phyloP scores from a whole-genome alignment of 1,140 invertebrate genomes.

The Geopemphigus sp. region DNA sequence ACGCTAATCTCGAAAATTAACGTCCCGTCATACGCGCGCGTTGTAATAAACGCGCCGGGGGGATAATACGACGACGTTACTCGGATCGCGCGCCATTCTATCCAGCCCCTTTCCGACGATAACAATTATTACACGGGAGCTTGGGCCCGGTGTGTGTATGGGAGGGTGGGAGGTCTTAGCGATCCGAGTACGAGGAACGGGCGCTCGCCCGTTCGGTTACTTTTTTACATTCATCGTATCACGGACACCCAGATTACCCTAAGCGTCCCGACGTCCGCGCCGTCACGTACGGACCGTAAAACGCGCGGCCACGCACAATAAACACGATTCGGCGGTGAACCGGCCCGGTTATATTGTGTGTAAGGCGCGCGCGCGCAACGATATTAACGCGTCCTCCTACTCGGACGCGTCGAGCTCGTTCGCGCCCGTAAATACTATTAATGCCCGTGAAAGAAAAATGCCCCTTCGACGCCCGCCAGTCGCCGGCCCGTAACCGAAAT shows the following conservation, averaged over 20 bases:
- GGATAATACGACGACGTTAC: no score
- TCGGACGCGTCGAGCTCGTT: conserved; percentile 9
- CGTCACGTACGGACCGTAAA: conserved; percentile 46
- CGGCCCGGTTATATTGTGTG: conserved; percentile 1
- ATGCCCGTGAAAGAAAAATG: conserved; percentile 39
- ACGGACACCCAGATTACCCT: conserved; percentile 48
- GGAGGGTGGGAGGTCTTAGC: no score
- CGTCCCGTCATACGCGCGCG: no score
- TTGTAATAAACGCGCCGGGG: no score
- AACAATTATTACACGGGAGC: no score
- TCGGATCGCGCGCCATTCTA: no score
- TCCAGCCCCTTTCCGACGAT: no score
- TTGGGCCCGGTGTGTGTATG: no score
- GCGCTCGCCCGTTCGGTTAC: no score
- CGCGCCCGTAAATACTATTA: not conserved
- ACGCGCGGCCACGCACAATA: conserved; percentile 39
- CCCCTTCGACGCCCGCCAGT: not conserved
- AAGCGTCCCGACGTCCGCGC: conserved; percentile 27
- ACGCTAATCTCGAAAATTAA: no score
- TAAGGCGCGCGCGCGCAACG: no score
- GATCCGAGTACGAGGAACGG: no score
- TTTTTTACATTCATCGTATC: conserved; percentile 41
- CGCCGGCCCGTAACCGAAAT: not conserved
- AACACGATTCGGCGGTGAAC: conserved; percentile 38
- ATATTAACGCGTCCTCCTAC: conserved; percentile 39